phyloP scores from a whole-genome alignment of 2,113 vertebrate species.

The Hipposideros armiger region DNA sequence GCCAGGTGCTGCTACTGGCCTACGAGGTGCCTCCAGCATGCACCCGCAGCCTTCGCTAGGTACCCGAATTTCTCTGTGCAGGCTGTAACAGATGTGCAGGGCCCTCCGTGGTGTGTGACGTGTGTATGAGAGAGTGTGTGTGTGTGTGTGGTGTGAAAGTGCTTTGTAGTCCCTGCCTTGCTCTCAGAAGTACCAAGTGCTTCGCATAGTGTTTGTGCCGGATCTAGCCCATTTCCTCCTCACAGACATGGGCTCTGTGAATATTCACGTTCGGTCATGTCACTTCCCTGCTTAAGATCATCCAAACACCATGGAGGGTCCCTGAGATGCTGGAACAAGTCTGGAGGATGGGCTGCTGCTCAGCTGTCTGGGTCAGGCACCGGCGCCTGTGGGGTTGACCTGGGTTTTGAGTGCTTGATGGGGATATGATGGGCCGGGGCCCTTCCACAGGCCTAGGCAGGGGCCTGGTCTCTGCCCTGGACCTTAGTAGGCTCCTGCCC shows the following conservation, averaged over 20 bases:
- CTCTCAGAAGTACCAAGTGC: background rate
- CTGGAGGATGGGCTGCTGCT: background rate
- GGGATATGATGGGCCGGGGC: background rate
- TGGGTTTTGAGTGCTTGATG: background rate
- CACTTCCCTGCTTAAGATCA: background rate
- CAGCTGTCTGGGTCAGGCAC: background rate
- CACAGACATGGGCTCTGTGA: background rate
- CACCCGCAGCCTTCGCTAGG: fast-evolving
- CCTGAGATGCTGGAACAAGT: background rate
- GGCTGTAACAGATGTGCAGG: background rate
- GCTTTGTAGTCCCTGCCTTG: background rate
- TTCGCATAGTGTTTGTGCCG: background rate
- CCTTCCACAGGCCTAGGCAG: background rate
- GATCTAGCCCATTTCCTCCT: background rate
- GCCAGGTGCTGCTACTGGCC: background rate
- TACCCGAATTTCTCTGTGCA: background rate
- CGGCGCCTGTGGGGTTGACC: no score
- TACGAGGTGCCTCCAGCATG: background rate
- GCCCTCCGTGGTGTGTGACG: background rate
- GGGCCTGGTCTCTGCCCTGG: background rate
- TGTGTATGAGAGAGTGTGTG: background rate
- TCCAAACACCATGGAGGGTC: background rate
- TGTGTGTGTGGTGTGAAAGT: background rate
- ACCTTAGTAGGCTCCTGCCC: no score
- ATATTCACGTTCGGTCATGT: background rate